These are phyloP conservation scores for Meles meles DNA, from an alignment of 2,113 vertebrate species.

Conservation along the genomic window DNA sequence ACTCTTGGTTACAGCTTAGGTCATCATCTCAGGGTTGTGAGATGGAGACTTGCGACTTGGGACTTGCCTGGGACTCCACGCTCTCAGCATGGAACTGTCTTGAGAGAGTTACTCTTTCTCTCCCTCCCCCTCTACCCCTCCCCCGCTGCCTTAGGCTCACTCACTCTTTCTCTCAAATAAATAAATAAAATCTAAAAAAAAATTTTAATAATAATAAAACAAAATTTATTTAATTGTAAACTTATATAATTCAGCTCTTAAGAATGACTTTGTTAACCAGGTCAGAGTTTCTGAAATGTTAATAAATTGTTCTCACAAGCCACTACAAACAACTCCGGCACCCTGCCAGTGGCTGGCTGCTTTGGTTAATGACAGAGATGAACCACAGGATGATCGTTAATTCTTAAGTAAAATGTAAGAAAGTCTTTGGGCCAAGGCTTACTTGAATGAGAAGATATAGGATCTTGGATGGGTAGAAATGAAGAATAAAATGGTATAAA, in stretches of 20 bases:
- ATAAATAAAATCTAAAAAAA: not conserved
- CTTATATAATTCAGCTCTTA: not conserved
- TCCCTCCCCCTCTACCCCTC: not conserved
- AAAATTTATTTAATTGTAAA: not conserved
- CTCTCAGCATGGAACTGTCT: too few relatives aligned
- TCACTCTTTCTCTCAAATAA: not conserved
- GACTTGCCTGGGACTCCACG: too few relatives aligned
- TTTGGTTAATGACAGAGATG: not conserved
- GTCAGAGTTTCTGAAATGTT: not conserved
- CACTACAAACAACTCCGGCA: not conserved
- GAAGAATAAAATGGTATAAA: not conserved
- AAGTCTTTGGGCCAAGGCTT: not conserved
- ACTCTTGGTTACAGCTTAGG: too few relatives aligned
- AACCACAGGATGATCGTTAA: not conserved
- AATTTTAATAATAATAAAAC: too few relatives aligned
- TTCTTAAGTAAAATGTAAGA: conserved; percentile 10
- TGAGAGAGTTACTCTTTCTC: too few relatives aligned
- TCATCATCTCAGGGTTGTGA: too few relatives aligned
- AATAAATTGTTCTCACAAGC: not conserved
- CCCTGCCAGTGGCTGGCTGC: too few relatives aligned
- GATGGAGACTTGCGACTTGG: too few relatives aligned
- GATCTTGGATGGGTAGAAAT: not conserved
- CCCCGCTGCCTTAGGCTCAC: not conserved
- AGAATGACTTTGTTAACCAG: not conserved
- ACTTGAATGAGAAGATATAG: not conserved